Conservation (phyloP, 2,113 vertebrate genomes). For the Bettongia penicillata region DNA sequence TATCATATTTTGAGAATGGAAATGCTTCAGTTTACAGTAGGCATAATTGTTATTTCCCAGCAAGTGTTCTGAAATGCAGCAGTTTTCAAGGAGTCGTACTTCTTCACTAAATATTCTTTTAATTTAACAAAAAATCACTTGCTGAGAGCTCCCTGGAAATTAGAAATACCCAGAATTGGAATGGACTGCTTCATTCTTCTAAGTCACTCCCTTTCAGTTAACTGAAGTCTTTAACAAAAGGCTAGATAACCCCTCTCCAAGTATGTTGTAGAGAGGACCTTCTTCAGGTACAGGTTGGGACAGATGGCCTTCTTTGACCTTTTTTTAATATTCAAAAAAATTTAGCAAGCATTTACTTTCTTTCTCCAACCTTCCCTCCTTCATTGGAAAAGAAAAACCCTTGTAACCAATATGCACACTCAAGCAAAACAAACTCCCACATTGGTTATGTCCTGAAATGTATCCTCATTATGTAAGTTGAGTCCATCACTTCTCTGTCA, state of each 20-base stretch:
- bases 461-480: not conserved
- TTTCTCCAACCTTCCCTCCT: not conserved
- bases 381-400: not conserved
- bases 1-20: conserved; percentile 61
- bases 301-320: not conserved
- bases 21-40: conserved; percentile 37
- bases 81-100: conserved; percentile 62
- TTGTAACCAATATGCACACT: not conserved
- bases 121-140: conserved; percentile 60
- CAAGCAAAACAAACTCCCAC: not conserved
- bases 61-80: conserved; percentile 50
- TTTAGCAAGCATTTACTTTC: not conserved
- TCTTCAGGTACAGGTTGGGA: not conserved
- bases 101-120: conserved; percentile 67
- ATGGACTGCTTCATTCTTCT: not conserved
- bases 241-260: not conserved
- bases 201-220: not conserved
- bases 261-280: not conserved
- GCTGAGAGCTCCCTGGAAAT: conserved; percentile 49
- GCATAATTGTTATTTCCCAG: conserved; percentile 60
- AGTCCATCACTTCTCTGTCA: not conserved
- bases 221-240: not conserved
- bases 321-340: not conserved
- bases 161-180: not conserved
- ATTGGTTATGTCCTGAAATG: not conserved